These are phyloP conservation scores for Epizoanthus ramosus DNA, from an alignment of 92 coral and sea anemone species.

Conservation along the genomic window DNA sequence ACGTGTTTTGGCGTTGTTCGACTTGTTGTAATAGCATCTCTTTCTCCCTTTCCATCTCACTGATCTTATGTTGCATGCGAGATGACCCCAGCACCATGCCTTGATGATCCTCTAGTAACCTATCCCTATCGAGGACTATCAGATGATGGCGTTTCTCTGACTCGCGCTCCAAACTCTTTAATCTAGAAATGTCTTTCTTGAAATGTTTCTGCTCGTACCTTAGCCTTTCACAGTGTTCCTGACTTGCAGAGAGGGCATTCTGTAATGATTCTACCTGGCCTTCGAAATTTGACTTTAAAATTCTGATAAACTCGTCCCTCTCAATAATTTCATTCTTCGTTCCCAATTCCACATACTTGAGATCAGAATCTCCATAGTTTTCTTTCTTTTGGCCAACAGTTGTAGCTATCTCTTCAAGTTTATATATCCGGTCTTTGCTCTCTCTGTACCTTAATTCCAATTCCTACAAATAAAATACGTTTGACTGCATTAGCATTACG, in stretches of 20 bases:
- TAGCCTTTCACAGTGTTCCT: conserved; percentile 34
- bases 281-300: conserved; percentile 24
- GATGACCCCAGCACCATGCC: background rate
- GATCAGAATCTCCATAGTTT: background rate
- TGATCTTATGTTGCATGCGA: background rate
- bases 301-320: conserved; percentile 18
- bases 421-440: background rate
- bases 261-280: conserved; percentile 12
- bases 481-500: no score
- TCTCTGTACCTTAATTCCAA: background rate
- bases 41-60: conserved; percentile 5
- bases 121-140: conserved; percentile 6
- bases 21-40: background rate
- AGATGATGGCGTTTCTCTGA: background rate
- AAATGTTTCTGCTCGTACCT: conserved; percentile 23
- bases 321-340: background rate
- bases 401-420: background rate
- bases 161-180: conserved; percentile 12
- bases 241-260: conserved; percentile 28
- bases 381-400: background rate
- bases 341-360: background rate
- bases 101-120: conserved; percentile 14
- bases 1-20: conserved; percentile 6
- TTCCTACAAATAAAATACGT: background rate
- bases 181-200: conserved; percentile 28